Base-by-base conservation (phyloP, 2,113 vertebrate species). In the Meles meles region DNA sequence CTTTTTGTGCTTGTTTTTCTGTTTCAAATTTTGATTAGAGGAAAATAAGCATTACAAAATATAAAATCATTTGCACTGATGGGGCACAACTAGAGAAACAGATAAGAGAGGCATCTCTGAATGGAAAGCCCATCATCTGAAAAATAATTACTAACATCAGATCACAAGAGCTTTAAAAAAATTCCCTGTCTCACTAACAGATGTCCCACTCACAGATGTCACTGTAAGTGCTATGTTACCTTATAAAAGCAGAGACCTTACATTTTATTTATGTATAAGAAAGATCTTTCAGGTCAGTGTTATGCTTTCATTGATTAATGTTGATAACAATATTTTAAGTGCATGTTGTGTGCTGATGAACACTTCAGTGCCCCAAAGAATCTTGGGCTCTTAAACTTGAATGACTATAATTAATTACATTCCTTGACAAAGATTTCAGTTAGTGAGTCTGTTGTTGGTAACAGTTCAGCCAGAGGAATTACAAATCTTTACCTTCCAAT, bases 191-290 rank as follows among this genome's bases (percentile, higher is more conserved):
- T 77, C 7, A 5, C 69, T 95, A 91, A 72, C 37, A 76, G 65
- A 61, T 14, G 0, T 12, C 27, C 21, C n/a, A n/a, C n/a, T n/a
- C n/a, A n/a, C n/a, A n/a, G n/a, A n/a, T n/a, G n/a, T n/a, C n/a
- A 65, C 71, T 95, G 1, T 93, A 92, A 90, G 65, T 52, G 14
- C 4, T 72, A 2, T 44, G 12, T 47, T 71, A 85, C 2, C 42
- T 31, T 44, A 88, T 44, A 14, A 90, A 97, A 95, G 55, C 6
- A 80, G 25, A 83, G 27, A n/a, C 61, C 3, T 90, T 89, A 10
- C 27, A 11, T 74, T 96, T 97, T 47, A 14, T 77, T 93, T 96
- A 31, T 52, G 93, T 49, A 44, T 44, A 86, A 96, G 10, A 90
- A 91, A 90, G 74, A 3, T 71, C 29, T 88, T 39, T 6, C 13